These are phyloP conservation scores for Hemicrepidius hirtus DNA, from an alignment of 2,888 invertebrate species.

Conservation along the genomic window DNA sequence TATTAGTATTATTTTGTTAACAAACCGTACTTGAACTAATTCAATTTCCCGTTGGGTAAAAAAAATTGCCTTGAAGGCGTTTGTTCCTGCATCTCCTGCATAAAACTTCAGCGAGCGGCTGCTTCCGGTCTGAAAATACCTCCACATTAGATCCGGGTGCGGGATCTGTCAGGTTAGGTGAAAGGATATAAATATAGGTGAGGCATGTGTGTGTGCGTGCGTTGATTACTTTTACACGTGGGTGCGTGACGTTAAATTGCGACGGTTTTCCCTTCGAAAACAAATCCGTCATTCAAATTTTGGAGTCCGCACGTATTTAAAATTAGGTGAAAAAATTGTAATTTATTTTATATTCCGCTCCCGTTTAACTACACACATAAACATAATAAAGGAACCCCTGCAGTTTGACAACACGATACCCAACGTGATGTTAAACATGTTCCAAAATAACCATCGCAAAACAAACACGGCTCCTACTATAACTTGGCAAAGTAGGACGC, in stretches of 20 bases:
- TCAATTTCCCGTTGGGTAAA: too few species aligned
- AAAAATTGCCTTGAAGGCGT: conserved; percentile 5
- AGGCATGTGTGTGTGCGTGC: conserved; percentile 49
- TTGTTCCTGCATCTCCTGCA: conserved; percentile 58
- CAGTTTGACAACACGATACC: conserved; percentile 53
- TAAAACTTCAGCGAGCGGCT: conserved; percentile 63
- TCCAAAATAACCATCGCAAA: conserved; percentile 49
- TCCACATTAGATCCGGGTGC: conserved; percentile 54
- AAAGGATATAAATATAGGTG: conserved; percentile 65
- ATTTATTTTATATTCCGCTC: conserved; percentile 26
- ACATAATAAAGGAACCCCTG: conserved; percentile 52
- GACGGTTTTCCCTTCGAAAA: conserved; percentile 27
- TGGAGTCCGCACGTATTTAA: conserved; percentile 11
- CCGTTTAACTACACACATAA: conserved; percentile 36
- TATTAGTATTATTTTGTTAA: too few species aligned
- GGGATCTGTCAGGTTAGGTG: conserved; percentile 57
- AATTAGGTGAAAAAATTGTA: conserved; percentile 33
- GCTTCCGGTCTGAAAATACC: conserved; percentile 67
- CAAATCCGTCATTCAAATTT: conserved; percentile 32
- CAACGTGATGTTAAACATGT: conserved; percentile 53
- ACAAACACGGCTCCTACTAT: conserved; percentile 34
- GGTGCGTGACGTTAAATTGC: conserved; percentile 20
- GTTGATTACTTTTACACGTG: conserved; percentile 50
- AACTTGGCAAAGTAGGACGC: conserved; percentile 35
- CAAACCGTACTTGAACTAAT: too few species aligned